Base-by-base conservation (phyloP, 2,797 vertebrate species). In the Epinephelus coioides region DNA sequence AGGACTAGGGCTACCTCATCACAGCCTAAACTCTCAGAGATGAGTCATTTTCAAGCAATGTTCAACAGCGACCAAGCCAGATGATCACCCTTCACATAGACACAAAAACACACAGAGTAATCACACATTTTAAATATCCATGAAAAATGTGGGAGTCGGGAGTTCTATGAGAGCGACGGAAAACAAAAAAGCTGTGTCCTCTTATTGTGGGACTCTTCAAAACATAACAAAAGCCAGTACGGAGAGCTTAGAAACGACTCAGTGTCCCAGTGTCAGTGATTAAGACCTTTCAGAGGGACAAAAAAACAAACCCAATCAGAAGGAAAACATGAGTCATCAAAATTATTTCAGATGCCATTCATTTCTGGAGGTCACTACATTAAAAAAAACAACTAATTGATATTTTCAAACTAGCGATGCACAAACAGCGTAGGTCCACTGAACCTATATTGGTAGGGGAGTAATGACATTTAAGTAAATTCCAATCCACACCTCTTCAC, bases 1-100 rank as follows among this genome's bases (percentile, higher is more conserved):
- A 78, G 73, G 69, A 78, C 77, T 66, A 23, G 78, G 81, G 81
- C 40, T 27, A 51, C 78, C 69, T 90, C 76, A 25, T 62, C 44
- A 18, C 67, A 49, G 69, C 51, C 73, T 81, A 38, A 76, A 84
- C 82, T 74, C 56, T 76, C 62, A 30, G 62, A 77, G 78, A 86
- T 70, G 72, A 82, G 75, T 81, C 69, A 64, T 61, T 82, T 78
- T 66, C 10, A 40, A 87, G 64, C 56, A 30, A 38, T 18, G 34
- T 61, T 62, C 27, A 23, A 69, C n/a, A n/a, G 46, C 67, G 72
- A 75, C 73, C 61, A 55, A 56, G 61, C 49, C 60, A 70, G 53
- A 78, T 63, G 73, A 81, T 62, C 72, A 44, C 27, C 43, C 47
- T 47, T 59, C 70, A 60, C 67, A 66, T 3, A 23, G 57, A 70